phyloP scores from a whole-genome alignment of 2,113 vertebrate genomes.

The Shinisaurus crocodilurus region DNA sequence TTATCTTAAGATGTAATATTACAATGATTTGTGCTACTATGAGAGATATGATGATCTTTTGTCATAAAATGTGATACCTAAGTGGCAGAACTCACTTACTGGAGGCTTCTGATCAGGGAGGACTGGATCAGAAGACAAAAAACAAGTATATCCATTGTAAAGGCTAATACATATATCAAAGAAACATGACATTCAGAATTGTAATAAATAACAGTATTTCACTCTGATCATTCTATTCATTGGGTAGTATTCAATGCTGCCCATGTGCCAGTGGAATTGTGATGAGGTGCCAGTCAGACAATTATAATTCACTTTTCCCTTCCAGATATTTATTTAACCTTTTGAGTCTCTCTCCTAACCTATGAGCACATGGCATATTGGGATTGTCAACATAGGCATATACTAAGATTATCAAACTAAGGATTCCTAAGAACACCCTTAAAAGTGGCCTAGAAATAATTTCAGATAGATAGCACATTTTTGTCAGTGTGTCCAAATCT shows the following conservation, averaged over 20 bases:
- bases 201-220: background rate
- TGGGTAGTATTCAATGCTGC: too few relatives aligned
- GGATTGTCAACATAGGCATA: background rate
- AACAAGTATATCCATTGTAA: background rate
- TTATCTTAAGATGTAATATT: background rate
- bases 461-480: background rate
- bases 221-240: background rate
- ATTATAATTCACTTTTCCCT: background rate
- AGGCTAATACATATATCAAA: background rate
- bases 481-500: background rate
- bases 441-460: too few relatives aligned
- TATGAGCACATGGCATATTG: background rate
- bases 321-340: slow-evolving; percentile 20
- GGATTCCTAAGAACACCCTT: background rate
- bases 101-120: background rate
- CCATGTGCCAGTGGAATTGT: too few relatives aligned
- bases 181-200: background rate
- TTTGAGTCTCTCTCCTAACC: background rate
- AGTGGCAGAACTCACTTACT: background rate
- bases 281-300: background rate
- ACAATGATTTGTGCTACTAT: background rate
- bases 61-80: background rate
- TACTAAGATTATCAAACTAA: background rate
- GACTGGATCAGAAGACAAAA: background rate
- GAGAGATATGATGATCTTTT: background rate